Evolutionary conservation across 2,797 vertebrate genomes (phyloP).

Genomic region (Poeciliopsis infans): DNA sequence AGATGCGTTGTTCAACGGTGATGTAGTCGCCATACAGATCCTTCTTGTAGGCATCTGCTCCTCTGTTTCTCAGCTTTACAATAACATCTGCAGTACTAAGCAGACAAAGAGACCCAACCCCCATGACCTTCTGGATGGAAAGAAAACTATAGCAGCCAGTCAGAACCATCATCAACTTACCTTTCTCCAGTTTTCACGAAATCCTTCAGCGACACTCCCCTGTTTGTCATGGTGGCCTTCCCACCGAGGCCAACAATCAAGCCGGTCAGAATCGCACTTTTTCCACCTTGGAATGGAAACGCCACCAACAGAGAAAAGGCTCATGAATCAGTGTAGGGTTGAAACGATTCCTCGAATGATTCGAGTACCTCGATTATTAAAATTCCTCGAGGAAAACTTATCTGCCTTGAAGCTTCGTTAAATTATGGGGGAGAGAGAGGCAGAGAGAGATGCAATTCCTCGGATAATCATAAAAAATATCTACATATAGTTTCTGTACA

Average conservation of each 20-base stretch:
- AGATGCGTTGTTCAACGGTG: slow-evolving; percentile 66
- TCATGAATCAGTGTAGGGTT: not conserved
- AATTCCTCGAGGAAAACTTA: no score
- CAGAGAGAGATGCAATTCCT: no score
- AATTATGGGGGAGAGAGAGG: no score
- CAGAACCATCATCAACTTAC: slow-evolving; percentile 24
- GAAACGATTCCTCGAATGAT: no score
- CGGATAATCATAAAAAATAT: no score
- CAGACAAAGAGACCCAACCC: not conserved
- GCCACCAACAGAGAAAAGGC: not conserved
- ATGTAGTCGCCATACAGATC: slow-evolving; percentile 69
- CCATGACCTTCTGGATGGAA: not conserved
- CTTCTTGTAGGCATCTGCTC: slow-evolving; percentile 51
- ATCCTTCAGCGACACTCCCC: slow-evolving; percentile 72
- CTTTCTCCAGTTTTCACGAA: slow-evolving; percentile 59
- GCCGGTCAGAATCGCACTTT: slow-evolving; percentile 72
- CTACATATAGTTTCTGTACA: not conserved
- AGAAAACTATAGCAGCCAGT: not conserved
- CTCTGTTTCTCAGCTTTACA: slow-evolving; percentile 55
- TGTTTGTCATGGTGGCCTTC: slow-evolving; percentile 77
- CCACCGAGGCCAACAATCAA: slow-evolving; percentile 80
- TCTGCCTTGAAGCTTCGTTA: no score
- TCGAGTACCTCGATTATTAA: no score
- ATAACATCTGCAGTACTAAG: slow-evolving; percentile 50
- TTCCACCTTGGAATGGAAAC: slow-evolving; percentile 46